phyloP scores from a whole-genome alignment of 2,113 vertebrate genomes.

The Labrus mixtus region DNA sequence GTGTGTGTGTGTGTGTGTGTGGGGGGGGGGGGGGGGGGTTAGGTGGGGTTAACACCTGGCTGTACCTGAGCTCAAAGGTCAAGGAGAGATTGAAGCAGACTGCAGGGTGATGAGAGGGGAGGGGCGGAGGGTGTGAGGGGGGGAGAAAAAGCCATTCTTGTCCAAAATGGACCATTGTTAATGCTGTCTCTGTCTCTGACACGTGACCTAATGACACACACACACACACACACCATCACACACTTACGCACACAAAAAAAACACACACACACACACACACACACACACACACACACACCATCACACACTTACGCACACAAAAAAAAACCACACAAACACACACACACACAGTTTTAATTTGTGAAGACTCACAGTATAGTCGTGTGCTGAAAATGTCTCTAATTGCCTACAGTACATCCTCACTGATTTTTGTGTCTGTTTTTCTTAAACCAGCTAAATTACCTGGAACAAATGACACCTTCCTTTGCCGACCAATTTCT shows the following conservation, averaged over 20 bases:
- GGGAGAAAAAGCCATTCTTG: constrained; percentile 39
- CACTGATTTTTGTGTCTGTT: too few relatives aligned
- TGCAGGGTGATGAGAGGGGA: constrained; percentile 42
- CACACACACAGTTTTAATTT: neutral
- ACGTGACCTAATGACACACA: constrained; percentile 63
- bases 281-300: constrained; percentile 31
- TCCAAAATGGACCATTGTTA: constrained; percentile 76
- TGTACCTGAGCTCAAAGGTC: constrained; percentile 76
- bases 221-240: constrained; percentile 27
- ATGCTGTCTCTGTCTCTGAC: constrained; percentile 63
- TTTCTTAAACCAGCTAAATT: too few relatives aligned
- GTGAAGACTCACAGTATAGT: too few relatives aligned
- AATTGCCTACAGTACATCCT: too few relatives aligned
- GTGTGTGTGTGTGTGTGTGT: too few relatives aligned
- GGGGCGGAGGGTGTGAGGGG: constrained; percentile 18
- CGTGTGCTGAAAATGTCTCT: too few relatives aligned
- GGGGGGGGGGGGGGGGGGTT: neutral
- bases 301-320: neutral
- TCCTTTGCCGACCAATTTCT: too few relatives aligned
- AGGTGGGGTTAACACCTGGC: constrained; percentile 65
- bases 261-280: neutral
- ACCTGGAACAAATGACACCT: too few relatives aligned
- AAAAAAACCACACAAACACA: neutral
- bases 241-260: neutral
- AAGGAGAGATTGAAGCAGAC: constrained; percentile 67